Evolutionary conservation across 2,888 invertebrate genomes (phyloP).

Genomic region (Habroteleia sp.): DNA sequence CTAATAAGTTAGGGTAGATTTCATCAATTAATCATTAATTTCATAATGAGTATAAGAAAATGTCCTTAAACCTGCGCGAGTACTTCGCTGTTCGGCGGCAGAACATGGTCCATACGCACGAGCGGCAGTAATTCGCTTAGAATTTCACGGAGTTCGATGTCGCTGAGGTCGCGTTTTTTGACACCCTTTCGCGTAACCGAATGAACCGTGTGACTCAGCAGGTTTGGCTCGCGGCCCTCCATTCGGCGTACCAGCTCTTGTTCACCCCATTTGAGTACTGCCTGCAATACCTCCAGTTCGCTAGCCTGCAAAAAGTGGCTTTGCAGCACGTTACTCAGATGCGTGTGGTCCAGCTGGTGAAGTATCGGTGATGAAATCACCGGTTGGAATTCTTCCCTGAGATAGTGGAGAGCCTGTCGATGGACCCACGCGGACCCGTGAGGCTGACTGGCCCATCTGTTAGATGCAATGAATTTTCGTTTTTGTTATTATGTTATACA

Average conservation of each 20-base stretch:
- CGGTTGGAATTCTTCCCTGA: constrained; percentile 94
- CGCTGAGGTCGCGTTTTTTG: constrained; percentile 90
- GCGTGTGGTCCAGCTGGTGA: constrained; percentile 88
- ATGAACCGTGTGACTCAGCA: constrained; percentile 95
- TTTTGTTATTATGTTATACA: no score
- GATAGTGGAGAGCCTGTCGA: constrained; percentile 93
- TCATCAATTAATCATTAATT: no score
- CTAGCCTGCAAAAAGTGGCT: constrained; percentile 92
- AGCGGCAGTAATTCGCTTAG: constrained; percentile 91
- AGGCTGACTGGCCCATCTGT: constrained; percentile 91
- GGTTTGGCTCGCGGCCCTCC: constrained; percentile 94
- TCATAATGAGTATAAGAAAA: no score
- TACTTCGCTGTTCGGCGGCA: constrained; percentile 91
- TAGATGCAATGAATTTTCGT: no score
- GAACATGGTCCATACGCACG: constrained; percentile 93
- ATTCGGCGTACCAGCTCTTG: constrained; percentile 90
- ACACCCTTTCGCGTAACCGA: constrained; percentile 93
- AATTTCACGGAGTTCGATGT: constrained; percentile 92
- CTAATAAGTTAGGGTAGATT: no score
- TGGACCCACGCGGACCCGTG: constrained; percentile 97
- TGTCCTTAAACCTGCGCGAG: constrained; percentile 84
- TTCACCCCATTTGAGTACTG: constrained; percentile 94
- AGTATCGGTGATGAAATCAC: constrained; percentile 88
- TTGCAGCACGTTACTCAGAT: constrained; percentile 88
- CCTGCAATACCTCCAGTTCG: constrained; percentile 93